A percentile compares a stretch with the other conserved stretches of the same genome.
These are phyloP conservation scores for Grallaria varia DNA, from an alignment of 2,113 vertebrate species.

Conservation along the genomic window DNA sequence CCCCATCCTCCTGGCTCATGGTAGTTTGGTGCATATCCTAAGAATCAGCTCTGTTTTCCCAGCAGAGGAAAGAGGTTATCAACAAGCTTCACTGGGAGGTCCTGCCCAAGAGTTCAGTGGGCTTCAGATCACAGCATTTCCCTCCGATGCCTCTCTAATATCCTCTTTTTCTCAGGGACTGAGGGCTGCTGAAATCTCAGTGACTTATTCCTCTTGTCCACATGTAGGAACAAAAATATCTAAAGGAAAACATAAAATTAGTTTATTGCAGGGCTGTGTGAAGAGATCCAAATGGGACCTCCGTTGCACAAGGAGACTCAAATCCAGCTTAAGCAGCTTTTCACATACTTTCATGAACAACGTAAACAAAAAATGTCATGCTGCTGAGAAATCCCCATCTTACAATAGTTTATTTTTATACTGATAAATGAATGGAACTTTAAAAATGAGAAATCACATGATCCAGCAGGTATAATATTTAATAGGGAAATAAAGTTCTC, in stretches of 20 bases:
- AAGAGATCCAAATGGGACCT: background rate
- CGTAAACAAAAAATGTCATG: background rate
- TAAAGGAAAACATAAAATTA: background rate
- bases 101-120: background rate
- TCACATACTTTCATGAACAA: background rate
- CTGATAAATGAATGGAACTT: background rate
- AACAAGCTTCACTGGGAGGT: background rate
- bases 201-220: background rate
- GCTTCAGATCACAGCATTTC: rapidly evolving
- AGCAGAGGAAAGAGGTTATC: background rate
- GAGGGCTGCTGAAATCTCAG: background rate
- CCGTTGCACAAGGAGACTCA: background rate
- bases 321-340: background rate
- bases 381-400: background rate
- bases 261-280: background rate
- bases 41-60: background rate
- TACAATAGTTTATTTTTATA: background rate
- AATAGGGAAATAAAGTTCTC: background rate
- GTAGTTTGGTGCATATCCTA: background rate
- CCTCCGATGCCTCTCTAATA: background rate
- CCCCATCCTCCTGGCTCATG: background rate
- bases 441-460: background rate
- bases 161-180: background rate
- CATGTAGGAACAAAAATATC: background rate
- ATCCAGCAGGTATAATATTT: background rate